phyloP scores from a whole-genome alignment of 2,113 vertebrate species.

The Ammospiza nelsoni region DNA sequence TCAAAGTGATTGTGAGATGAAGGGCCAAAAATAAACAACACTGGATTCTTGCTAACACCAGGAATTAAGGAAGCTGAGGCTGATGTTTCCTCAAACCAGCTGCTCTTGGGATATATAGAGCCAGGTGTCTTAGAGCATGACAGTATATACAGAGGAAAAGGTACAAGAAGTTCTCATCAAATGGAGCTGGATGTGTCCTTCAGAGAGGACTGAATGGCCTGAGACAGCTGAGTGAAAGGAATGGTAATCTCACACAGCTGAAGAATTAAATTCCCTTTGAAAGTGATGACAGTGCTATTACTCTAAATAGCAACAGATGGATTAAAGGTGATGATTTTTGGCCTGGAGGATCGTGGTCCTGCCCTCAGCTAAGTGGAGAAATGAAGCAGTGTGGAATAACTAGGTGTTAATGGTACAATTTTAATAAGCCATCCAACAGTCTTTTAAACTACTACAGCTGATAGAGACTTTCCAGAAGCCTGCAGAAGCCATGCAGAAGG shows the following conservation, averaged over 20 bases:
- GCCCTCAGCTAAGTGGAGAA: not conserved
- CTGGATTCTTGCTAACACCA: not conserved
- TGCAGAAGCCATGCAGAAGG: not conserved
- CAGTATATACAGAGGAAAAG: not conserved
- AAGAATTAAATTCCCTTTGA: not conserved
- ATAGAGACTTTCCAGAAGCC: not conserved
- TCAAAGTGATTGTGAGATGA: not conserved
- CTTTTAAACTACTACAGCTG: not conserved
- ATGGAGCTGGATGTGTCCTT: not conserved
- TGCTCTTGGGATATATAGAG: not conserved
- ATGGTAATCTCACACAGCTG: not conserved
- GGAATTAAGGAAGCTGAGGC: not conserved
- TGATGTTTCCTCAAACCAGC: not conserved
- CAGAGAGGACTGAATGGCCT: not conserved
- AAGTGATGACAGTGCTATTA: not conserved
- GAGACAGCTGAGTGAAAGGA: conserved; percentile 35
- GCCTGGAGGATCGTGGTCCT: not conserved
- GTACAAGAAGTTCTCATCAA: not conserved
- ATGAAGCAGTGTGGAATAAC: not conserved
- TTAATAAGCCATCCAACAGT: not conserved
- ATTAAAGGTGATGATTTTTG: not conserved
- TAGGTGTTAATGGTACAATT: not conserved
- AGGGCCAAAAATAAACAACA: not conserved
- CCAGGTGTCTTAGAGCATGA: not conserved
- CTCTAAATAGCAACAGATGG: not conserved